These are phyloP conservation scores for Chelonia mydas DNA, from an alignment of 2,797 vertebrate species.

Conservation along the genomic window DNA sequence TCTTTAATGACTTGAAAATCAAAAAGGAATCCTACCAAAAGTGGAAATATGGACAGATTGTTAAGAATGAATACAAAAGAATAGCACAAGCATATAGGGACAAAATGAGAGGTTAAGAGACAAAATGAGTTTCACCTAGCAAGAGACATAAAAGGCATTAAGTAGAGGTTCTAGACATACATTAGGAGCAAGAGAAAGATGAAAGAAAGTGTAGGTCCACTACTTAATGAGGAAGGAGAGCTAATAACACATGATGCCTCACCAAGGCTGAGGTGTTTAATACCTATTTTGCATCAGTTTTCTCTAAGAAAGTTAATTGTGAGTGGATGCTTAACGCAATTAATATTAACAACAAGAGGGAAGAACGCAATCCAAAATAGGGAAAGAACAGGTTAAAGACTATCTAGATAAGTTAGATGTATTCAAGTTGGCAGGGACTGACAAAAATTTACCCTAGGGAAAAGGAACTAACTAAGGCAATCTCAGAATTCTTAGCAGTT, in stretches of 20 bases:
- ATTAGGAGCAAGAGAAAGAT: neutral
- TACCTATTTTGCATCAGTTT: neutral
- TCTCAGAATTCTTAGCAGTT: neutral
- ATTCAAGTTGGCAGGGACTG: neutral
- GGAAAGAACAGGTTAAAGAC: neutral
- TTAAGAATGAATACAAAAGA: neutral
- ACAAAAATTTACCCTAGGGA: neutral
- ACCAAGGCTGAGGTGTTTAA: neutral
- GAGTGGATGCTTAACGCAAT: neutral
- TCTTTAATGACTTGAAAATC: neutral
- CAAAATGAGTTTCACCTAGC: neutral
- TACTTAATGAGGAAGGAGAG: neutral
- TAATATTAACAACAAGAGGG: neutral
- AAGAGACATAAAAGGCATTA: neutral
- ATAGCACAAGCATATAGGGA: neutral
- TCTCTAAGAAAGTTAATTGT: neutral
- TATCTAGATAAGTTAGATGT: neutral
- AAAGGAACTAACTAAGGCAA: neutral
- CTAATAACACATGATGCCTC: too few species aligned
- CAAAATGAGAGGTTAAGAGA: neutral
- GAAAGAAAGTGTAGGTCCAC: neutral
- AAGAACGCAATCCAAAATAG: neutral
- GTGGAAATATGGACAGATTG: neutral
- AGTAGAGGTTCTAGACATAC: neutral
- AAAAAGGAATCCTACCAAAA: neutral